Conservation (phyloP, 2,113 vertebrate species). For the Zosterops lateralis region DNA sequence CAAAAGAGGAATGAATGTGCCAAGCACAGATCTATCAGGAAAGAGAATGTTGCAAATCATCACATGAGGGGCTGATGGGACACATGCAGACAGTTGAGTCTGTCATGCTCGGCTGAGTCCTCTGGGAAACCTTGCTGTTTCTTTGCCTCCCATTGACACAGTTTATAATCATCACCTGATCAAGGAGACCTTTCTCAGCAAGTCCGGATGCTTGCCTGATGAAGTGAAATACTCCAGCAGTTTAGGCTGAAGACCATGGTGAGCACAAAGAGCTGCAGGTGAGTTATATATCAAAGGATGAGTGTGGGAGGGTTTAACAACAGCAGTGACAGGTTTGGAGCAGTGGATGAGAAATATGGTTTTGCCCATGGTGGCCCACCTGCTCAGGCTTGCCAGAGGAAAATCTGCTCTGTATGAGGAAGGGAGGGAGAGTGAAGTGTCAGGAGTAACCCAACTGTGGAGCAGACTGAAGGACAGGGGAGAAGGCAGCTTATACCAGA, state of each 20-base stretch:
- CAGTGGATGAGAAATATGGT: not conserved
- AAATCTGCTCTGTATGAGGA: not conserved
- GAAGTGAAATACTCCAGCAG: not conserved
- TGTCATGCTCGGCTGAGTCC: not conserved
- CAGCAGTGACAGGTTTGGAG: not conserved
- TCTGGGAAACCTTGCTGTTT: not conserved
- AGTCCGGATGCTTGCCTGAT: not conserved
- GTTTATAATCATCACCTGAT: not conserved
- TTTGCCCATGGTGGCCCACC: not conserved
- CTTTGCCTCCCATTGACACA: not conserved
- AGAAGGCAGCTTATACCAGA: not conserved
- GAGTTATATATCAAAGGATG: not conserved
- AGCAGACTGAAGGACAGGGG: not conserved
- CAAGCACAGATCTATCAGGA: not conserved
- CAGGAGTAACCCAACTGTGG: not conserved
- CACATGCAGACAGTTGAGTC: rapidly evolving
- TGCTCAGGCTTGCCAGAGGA: not conserved
- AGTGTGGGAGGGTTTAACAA: not conserved
- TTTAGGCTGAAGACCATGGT: not conserved
- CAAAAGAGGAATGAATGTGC: not conserved
- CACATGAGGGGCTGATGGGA: not conserved
- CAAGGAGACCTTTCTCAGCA: not conserved
- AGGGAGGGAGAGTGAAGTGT: not conserved
- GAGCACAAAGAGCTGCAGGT: not conserved
- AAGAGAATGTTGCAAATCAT: not conserved